Evolutionary conservation across 2,113 vertebrate genomes (phyloP), one percentile per base, ranked within the genome.

Genomic region (Ondatra zibethicus): DNA sequence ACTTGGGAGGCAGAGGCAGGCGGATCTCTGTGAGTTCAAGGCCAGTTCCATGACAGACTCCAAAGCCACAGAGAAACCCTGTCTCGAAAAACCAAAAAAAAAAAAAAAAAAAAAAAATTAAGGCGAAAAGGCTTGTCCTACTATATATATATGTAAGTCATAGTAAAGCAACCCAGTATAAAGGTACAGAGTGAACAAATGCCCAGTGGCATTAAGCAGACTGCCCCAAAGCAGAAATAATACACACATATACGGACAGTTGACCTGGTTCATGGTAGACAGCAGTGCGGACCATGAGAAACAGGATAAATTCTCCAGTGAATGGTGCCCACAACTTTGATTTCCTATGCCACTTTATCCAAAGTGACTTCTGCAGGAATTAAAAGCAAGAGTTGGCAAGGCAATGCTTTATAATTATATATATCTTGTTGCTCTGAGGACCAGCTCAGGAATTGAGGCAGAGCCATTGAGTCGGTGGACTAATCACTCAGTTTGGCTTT

Each of bases 351-450:
- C 29, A 42, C 27, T 16, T 85, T 19, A 88, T 85, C 36, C 55
- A 72, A 91, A 96, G 66, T 88, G 88, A 94, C 58, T 93, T 93
- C 80, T 91, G 42, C 45, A 27, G n/a, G 65, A 93, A 94, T 84
- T 80, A 88, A 94, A 94, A 90, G 36, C 31, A 63, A 52, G 87
- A 95, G 75, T n/a, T 11, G 72, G 68, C 2, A 73, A 88, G 65
- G 42, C 29, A 76, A 75, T 27, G 63, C 29, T 70, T 95, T 39
- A 39, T 92, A 47, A 75, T 12, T 68, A 87, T 66, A n/a, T 66
- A n/a, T 65, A 93, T 92, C 87, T 25, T n/a, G 21, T 55, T 70
- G 68, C 68, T 70, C 33, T 70, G 33, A 36, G 68, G 33, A 17
- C 33, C 65, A 70, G 16, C 68, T 36, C 68, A 8, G 68, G 68